These are phyloP conservation scores for Falcunculus frontatus DNA, from an alignment of 2,113 vertebrate species.

Conservation along the genomic window DNA sequence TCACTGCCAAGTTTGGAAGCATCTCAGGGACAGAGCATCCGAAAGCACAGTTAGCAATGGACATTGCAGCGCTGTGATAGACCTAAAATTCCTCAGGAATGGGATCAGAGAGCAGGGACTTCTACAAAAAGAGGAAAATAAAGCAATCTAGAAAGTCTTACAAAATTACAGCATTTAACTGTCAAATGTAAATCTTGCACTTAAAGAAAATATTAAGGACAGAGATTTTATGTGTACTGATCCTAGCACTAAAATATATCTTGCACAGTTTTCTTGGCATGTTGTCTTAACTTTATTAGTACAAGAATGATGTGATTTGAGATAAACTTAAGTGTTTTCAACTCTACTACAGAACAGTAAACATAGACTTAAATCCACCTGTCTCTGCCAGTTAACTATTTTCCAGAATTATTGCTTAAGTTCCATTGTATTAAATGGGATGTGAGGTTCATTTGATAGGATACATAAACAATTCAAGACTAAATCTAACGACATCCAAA, in stretches of 20 bases:
- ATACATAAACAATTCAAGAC: neutral
- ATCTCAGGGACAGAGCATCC: neutral
- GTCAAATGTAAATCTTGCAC: neutral
- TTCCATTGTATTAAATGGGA: neutral
- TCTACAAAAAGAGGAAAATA: neutral
- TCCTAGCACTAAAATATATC: neutral
- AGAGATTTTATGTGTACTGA: neutral
- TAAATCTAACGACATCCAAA: neutral
- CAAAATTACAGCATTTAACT: neutral
- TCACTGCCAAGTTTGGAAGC: neutral
- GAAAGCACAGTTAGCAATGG: neutral
- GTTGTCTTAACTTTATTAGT: no score
- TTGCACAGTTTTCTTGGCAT: neutral
- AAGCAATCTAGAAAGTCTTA: neutral
- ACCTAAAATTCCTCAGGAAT: neutral
- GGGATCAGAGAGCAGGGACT: neutral
- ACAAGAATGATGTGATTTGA: no score
- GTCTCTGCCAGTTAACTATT: neutral
- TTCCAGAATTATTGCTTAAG: neutral
- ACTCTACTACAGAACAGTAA: neutral
- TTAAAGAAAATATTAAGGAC: neutral
- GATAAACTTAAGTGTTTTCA: neutral
- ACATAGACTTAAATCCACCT: neutral
- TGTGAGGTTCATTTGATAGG: neutral
- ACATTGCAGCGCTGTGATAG: neutral